phyloP scores from a whole-genome alignment of 2,797 vertebrate genomes.

The Cyprinodon diabolis region DNA sequence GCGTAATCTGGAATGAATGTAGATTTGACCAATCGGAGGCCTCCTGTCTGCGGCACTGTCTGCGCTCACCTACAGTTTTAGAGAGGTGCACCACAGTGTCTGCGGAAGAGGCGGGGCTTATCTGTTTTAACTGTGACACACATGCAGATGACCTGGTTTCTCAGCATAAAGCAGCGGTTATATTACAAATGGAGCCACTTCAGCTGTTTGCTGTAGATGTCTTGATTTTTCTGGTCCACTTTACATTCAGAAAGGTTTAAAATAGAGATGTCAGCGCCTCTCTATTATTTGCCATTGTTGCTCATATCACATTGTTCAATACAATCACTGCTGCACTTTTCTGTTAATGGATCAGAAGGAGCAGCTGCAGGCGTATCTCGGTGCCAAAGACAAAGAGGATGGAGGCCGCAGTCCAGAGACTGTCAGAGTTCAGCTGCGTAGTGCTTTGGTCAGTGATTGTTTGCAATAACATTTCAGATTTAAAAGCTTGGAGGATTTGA shows the following conservation, averaged over 20 bases:
- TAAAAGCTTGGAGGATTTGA: neutral
- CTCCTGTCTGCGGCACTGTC: too few species aligned
- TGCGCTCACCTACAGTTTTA: too few species aligned
- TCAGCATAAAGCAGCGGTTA: too few species aligned
- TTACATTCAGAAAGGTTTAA: too few species aligned
- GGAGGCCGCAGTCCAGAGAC: constrained; percentile 85
- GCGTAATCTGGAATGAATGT: too few species aligned
- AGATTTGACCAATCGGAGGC: too few species aligned
- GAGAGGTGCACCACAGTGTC: too few species aligned
- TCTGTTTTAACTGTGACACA: too few species aligned
- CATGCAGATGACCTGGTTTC: too few species aligned
- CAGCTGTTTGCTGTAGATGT: neutral
- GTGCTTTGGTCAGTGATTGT: constrained; percentile 85
- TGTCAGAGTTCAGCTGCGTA: constrained; percentile 90
- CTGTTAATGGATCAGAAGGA: constrained; percentile 82
- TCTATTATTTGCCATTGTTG: neutral
- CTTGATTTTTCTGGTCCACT: neutral
- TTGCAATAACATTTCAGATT: neutral
- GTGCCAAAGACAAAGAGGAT: constrained; percentile 89
- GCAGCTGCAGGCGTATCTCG: constrained; percentile 85
- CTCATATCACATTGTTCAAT: neutral
- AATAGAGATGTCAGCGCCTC: too few species aligned
- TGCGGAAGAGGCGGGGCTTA: too few species aligned
- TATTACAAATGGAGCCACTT: too few species aligned
- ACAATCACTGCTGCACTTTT: neutral